phyloP scores from a whole-genome alignment of 2,113 vertebrate species.

The Podarcis cretensis region DNA sequence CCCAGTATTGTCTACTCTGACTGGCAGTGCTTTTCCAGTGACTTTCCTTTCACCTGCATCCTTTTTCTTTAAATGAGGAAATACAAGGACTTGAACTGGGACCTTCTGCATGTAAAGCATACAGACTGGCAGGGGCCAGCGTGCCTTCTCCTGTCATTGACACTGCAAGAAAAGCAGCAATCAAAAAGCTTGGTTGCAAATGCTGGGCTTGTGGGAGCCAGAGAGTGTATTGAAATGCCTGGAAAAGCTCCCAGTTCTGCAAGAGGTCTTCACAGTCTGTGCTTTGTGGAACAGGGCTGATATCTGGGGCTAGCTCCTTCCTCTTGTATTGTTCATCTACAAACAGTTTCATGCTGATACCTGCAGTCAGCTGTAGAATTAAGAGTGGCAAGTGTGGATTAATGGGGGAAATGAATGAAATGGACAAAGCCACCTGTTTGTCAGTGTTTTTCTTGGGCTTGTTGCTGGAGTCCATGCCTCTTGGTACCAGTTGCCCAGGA shows the following conservation, averaged over 20 bases:
- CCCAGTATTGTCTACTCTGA: background rate
- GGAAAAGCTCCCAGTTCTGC: too few relatives aligned
- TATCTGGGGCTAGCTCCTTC: accelerated
- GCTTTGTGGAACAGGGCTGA: background rate
- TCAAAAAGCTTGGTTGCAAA: background rate
- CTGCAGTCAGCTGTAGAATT: background rate
- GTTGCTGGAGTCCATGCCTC: too few relatives aligned
- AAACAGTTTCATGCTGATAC: too few relatives aligned
- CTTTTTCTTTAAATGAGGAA: background rate
- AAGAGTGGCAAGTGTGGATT: too few relatives aligned
- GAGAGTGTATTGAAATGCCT: background rate
- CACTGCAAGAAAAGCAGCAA: background rate
- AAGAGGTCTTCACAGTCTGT: background rate
- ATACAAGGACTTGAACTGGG: background rate
- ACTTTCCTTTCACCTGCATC: background rate
- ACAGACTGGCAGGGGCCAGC: too few relatives aligned
- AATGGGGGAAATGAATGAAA: background rate
- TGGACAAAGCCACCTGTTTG: too few relatives aligned
- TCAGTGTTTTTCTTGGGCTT: too few relatives aligned
- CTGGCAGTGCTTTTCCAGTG: background rate
- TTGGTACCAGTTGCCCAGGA: background rate
- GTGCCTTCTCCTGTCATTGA: too few relatives aligned
- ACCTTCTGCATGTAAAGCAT: background rate
- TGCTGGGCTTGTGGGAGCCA: background rate
- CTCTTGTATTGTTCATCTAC: accelerated